Evolutionary conservation across 1,140 invertebrate genomes (phyloP), one percentile per base, ranked within the genome.

Genomic region (Polypedilum pembai): DNA sequence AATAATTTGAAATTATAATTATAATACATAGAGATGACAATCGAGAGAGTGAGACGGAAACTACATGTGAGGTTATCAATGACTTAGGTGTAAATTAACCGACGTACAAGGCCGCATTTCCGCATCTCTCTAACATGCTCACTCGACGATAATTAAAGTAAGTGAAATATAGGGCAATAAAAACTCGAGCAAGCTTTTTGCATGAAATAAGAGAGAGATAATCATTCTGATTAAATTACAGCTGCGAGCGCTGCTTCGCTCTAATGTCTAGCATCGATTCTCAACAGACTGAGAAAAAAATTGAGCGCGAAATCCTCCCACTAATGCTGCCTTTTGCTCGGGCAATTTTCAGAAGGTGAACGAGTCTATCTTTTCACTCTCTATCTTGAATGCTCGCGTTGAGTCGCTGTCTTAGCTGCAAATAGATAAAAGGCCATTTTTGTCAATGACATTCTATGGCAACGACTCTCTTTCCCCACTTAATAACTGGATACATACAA

Each of bases 1-100:
- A n/a, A n/a, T 10, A 69, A 33, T 69, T 69, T 69, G 65, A 69
- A 69, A 69, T 69, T 69, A 69, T 69, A 69, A 69, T 69, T 69
- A 69, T 20, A 69, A 69, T 56, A 56, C 45, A 56, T 56, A 56
- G 65, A 69, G 65, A 69, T 21, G 65, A 56, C n/a, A 56, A 56
- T 12, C 3, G n/a, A 56, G 45, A 12, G 45, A 56, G 45, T 15
- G 4, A 1, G 8, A 15, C 10, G 4, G 8, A 15, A 15, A 45
- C 41, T 45, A 3, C 41, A 45, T 12, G 41, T 8, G 41, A 45
- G 41, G 15, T 33, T 33, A 33, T 33, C 24, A 33, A 33, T 33
- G 24, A 33, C 24, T 33, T 33, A 33, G 24, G 24, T 33, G 24
- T 33, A 33, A 33, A 33, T 33, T 33, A 33, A 33, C 24, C 24